Percentiles rank a stretch among this genome's conserved stretches.
Evolutionary conservation across 2,888 invertebrate species (phyloP).

Genomic region (Amphipoea oculea): DNA sequence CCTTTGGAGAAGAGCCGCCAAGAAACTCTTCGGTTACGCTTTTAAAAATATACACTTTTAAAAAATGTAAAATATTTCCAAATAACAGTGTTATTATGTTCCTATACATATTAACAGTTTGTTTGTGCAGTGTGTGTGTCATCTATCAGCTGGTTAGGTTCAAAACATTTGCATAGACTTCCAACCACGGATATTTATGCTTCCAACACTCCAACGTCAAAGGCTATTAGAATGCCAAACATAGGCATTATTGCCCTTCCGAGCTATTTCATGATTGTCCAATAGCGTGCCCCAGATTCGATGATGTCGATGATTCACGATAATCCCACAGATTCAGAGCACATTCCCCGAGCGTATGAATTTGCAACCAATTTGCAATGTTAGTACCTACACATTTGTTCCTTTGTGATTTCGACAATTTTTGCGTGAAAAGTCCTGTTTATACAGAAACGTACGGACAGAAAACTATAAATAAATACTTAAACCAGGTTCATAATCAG

Average conservation of each 20-base stretch:
- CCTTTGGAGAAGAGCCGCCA: neutral
- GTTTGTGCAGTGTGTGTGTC: too few species aligned
- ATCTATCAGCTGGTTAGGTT: neutral
- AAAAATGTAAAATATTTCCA: neutral
- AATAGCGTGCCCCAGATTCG: neutral
- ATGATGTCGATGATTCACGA: neutral
- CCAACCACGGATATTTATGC: neutral
- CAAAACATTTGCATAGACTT: conserved; percentile 7
- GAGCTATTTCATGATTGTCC: neutral
- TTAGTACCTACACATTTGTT: too few species aligned
- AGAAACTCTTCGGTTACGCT: neutral
- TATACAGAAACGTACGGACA: neutral
- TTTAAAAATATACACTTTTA: too few species aligned
- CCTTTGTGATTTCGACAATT: too few species aligned
- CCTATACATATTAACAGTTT: too few species aligned
- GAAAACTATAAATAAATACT: neutral
- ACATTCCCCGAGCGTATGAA: neutral
- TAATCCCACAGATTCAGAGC: neutral
- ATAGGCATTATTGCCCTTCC: neutral
- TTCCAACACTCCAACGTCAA: neutral
- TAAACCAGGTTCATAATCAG: too few species aligned
- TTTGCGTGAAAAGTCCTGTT: too few species aligned
- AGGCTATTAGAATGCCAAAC: neutral
- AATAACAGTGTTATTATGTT: too few species aligned
- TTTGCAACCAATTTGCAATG: neutral